A percentile compares a stretch with the other conserved stretches of the same genome.
Conservation (phyloP, 2,888 invertebrate species). For the Brachynemurus nebulosus region DNA sequence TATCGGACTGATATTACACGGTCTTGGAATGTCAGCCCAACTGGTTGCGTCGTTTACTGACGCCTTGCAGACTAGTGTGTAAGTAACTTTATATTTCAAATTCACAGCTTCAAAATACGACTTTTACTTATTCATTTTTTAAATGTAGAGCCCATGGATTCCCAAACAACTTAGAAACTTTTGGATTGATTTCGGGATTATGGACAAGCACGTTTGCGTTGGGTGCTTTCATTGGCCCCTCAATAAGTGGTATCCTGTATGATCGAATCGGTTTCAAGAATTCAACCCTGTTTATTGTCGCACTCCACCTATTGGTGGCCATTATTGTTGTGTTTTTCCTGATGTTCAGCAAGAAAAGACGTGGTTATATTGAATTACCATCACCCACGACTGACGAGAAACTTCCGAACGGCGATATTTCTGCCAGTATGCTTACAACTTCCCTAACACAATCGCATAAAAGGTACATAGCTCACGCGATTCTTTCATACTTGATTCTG, state of each 20-base stretch:
- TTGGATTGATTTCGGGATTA: slow-evolving; percentile 76
- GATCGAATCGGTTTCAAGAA: slow-evolving; percentile 58
- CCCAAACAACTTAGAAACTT: slow-evolving; percentile 75
- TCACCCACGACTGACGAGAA: slow-evolving; percentile 36
- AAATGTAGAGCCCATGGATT: slow-evolving; percentile 49
- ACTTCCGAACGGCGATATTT: slow-evolving; percentile 37
- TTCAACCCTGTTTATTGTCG: slow-evolving; percentile 56
- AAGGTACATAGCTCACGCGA: neutral
- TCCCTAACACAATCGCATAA: slow-evolving; percentile 7
- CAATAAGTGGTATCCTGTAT: slow-evolving; percentile 56
- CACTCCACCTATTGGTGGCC: slow-evolving; percentile 49
- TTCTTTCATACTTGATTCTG: no score
- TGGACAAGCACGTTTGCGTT: slow-evolving; percentile 85
- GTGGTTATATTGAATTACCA: slow-evolving; percentile 29
- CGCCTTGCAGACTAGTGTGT: slow-evolving; percentile 68
- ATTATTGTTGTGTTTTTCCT: slow-evolving; percentile 32
- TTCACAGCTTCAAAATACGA: no score
- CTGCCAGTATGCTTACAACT: slow-evolving; percentile 25
- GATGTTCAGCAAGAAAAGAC: slow-evolving; percentile 24
- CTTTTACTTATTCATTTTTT: slow-evolving; percentile 5
- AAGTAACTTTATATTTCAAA: slow-evolving; percentile 36
- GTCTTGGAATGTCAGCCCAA: slow-evolving; percentile 70
- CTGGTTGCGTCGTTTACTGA: slow-evolving; percentile 78
- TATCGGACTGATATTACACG: slow-evolving; percentile 59
- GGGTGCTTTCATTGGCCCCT: slow-evolving; percentile 75